Conservation (phyloP, 2,797 vertebrate genomes). For the Rhinella marina region DNA sequence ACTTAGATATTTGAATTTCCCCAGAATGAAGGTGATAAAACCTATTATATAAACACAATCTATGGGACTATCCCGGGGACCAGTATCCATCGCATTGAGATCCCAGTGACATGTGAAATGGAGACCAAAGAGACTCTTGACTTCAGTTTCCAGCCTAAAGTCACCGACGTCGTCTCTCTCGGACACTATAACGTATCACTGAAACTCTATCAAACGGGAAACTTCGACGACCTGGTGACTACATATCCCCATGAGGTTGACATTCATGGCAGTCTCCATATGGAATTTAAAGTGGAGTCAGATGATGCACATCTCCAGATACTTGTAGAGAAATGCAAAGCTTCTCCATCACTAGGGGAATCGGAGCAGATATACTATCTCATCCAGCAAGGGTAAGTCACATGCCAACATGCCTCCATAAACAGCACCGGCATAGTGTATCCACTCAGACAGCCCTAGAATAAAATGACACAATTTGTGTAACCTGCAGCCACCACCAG, state of each 20-base stretch:
- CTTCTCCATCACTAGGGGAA: conserved; percentile 34
- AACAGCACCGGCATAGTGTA: background rate
- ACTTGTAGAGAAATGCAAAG: conserved; percentile 48
- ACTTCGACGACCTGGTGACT: conserved; percentile 14
- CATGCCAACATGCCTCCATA: background rate
- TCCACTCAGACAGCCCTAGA: no score
- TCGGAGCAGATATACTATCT: conserved; percentile 24
- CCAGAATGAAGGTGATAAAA: conserved; percentile 49
- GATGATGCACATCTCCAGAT: conserved; percentile 47
- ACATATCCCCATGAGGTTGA: conserved; percentile 42
- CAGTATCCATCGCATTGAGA: conserved; percentile 54
- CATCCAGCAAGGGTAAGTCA: conserved; percentile 47
- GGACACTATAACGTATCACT: conserved; percentile 56
- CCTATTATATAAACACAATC: conserved; percentile 53
- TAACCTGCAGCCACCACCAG: background rate
- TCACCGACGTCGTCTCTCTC: conserved; percentile 45
- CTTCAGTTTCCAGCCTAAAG: conserved; percentile 45
- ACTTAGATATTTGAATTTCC: background rate
- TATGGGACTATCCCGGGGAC: conserved; percentile 50
- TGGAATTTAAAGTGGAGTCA: conserved; percentile 57
- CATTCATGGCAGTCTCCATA: conserved; percentile 29
- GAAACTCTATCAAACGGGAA: conserved; percentile 10
- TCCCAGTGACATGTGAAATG: conserved; percentile 60
- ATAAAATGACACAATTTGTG: background rate
- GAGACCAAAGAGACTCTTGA: conserved; percentile 43